Percentiles rank a stretch among this genome's conserved stretches.
These are phyloP conservation scores for Prunella fulvescens DNA, from an alignment of 2,113 vertebrate genomes.

Conservation along the genomic window DNA sequence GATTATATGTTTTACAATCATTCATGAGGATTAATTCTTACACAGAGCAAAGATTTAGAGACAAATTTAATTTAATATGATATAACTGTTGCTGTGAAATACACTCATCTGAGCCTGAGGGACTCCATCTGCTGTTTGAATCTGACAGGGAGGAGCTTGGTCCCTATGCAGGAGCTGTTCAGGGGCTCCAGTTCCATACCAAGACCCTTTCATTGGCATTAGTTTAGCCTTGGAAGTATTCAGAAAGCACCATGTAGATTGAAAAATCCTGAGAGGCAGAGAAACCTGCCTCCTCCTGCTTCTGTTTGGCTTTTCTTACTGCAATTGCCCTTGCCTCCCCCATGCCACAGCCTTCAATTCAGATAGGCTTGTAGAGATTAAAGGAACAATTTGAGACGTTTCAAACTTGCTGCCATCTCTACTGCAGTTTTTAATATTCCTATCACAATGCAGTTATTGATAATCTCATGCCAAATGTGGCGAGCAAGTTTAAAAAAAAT, in stretches of 20 bases:
- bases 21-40: slow-evolving; percentile 21
- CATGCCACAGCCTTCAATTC: not conserved
- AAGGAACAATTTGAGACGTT: not conserved
- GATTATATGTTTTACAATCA: not conserved
- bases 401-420: not conserved
- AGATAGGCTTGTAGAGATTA: not conserved
- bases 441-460: not conserved
- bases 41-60: not conserved
- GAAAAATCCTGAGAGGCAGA: not conserved
- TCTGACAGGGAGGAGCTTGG: not conserved
- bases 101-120: not conserved
- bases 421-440: not conserved
- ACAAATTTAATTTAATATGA: not conserved
- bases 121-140: not conserved
- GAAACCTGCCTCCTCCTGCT: not conserved
- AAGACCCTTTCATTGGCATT: not conserved
- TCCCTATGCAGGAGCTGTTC: not conserved
- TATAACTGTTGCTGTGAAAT: not conserved
- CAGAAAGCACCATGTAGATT: not conserved
- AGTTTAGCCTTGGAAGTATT: not conserved
- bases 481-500: not conserved
- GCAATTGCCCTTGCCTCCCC: not conserved
- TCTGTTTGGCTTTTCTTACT: not conserved
- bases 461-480: not conserved
- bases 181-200: not conserved